A percentile compares a stretch with the other conserved stretches of the same genome.
Conservation (phyloP, 2,113 vertebrate species). For the Sitta europaea region DNA sequence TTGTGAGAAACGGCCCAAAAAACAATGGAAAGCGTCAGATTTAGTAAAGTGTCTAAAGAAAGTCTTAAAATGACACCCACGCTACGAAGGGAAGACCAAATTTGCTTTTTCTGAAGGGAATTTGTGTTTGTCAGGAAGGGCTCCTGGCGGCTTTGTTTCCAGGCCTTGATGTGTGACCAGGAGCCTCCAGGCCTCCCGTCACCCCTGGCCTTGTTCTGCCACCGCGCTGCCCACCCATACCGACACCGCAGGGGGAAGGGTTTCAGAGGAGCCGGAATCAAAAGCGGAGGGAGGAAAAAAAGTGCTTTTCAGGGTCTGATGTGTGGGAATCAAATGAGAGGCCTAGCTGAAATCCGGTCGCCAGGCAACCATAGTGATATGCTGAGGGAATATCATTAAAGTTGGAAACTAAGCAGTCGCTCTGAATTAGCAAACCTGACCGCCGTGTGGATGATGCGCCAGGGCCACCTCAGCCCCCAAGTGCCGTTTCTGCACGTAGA, state of each 20-base stretch:
- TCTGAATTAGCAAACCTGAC: conserved; percentile 91
- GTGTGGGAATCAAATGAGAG: conserved; percentile 99
- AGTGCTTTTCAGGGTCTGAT: conserved; percentile 98
- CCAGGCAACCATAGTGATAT: conserved; percentile 98
- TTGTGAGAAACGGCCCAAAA: conserved; percentile 62
- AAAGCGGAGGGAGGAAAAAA: conserved; percentile 93
- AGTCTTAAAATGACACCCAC: conserved; percentile 80
- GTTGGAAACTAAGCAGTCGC: conserved; percentile 88
- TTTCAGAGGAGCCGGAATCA: conserved; percentile 97
- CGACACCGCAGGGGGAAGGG: conserved; percentile 93
- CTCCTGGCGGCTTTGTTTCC: conserved; percentile 93
- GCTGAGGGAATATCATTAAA: conserved; percentile 98
- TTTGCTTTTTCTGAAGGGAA: conserved; percentile 90
- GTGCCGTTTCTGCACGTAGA: conserved; percentile 46
- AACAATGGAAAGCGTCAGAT: conserved; percentile 76
- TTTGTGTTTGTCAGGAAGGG: conserved; percentile 93
- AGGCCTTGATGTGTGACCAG: conserved; percentile 99
- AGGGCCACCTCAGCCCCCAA: conserved; percentile 57
- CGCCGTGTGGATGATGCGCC: conserved; percentile 63
- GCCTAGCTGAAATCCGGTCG: conserved; percentile 98
- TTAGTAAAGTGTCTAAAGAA: conserved; percentile 79
- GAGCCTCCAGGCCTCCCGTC: conserved; percentile 81
- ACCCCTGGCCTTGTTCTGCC: conserved; percentile 84
- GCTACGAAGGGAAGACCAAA: conserved; percentile 80
- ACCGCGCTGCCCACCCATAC: conserved; percentile 96